phyloP scores from a whole-genome alignment of 2,888 invertebrate species.

The Deroplatys truncata region DNA sequence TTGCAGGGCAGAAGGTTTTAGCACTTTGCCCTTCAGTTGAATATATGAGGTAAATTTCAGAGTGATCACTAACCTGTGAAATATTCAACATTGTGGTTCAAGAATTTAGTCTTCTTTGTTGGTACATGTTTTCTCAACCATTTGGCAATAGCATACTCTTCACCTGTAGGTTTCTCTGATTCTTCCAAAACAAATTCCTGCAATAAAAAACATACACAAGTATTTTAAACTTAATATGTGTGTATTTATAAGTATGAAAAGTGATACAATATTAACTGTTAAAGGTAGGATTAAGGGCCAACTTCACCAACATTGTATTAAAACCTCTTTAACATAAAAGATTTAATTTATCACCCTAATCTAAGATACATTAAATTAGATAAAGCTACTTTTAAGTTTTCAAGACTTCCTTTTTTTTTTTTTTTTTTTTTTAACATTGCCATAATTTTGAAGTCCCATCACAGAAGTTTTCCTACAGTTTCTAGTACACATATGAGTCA shows the following conservation, averaged over 20 bases:
- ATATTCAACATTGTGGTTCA: slow-evolving; percentile 95
- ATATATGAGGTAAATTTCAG: background rate
- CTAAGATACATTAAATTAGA: too few species aligned
- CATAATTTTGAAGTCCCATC: too few species aligned
- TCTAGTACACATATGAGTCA: too few species aligned
- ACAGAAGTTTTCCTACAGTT: too few species aligned
- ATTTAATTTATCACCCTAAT: too few species aligned
- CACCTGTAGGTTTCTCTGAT: slow-evolving; percentile 76
- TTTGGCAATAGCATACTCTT: slow-evolving; percentile 90
- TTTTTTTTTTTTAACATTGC: too few species aligned
- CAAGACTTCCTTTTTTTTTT: too few species aligned
- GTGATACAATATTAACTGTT: background rate
- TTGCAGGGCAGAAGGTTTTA: background rate
- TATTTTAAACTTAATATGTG: background rate
- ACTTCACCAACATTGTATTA: too few species aligned
- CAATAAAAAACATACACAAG: background rate
- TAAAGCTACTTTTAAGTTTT: too few species aligned
- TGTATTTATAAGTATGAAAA: background rate
- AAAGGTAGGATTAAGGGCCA: too few species aligned
- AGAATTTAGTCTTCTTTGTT: slow-evolving; percentile 91
- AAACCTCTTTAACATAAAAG: too few species aligned
- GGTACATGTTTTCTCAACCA: slow-evolving; percentile 92
- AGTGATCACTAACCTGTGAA: slow-evolving; percentile 68
- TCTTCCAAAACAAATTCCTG: slow-evolving; percentile 48
- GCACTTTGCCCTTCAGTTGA: background rate